Evolutionary conservation across 2,888 invertebrate genomes (phyloP), one percentile per base, ranked within the genome.

Genomic region (Eumerus sabulonum): DNA sequence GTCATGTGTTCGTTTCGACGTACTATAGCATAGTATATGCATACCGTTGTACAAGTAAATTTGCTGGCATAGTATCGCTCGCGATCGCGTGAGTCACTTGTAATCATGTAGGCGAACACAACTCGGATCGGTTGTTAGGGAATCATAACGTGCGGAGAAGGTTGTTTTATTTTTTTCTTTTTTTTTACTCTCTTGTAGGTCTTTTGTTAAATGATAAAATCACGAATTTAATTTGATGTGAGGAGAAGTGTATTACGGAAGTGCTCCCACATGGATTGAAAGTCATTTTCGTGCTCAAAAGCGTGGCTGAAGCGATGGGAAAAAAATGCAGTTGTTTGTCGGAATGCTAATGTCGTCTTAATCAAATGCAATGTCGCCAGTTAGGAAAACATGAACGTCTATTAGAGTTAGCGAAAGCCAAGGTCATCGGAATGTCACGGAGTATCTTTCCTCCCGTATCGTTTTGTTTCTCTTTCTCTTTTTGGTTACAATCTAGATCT

Each of bases 61-160:
- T n/a, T n/a, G n/a, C n/a, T n/a, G n/a, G n/a, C 47, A 57, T 67
- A 59, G 60, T 53, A 27, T 47, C 47, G 27, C 45, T 42, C 42
- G 70, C 70, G 63, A 64, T 70, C 64, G 76, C 76, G 70, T 76
- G 76, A 76, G 63, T 76, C 76, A 70, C 63, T 57, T 45, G 47
- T 59, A 40, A 16, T 19, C 42, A 51, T 62, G 16, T 59, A 64
- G 50, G 40, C 57, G 27, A 27, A 7, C 7, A 27, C 27, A 27
- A 27, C 3, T 27, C 27, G 27, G 7, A 27, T 27, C 3, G 27
- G 27, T 27, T 27, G 27, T 27, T 27, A 48, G 42, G 51, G 9
- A 66, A 73, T 59, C 53, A 42, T 42, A 66, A 45, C 59, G 64
- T 59, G 57, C 19, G 45, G 64, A n/a, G n/a, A n/a, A n/a, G n/a